Conservation (phyloP, 2,888 invertebrate species). For the Melipona bicolor region DNA sequence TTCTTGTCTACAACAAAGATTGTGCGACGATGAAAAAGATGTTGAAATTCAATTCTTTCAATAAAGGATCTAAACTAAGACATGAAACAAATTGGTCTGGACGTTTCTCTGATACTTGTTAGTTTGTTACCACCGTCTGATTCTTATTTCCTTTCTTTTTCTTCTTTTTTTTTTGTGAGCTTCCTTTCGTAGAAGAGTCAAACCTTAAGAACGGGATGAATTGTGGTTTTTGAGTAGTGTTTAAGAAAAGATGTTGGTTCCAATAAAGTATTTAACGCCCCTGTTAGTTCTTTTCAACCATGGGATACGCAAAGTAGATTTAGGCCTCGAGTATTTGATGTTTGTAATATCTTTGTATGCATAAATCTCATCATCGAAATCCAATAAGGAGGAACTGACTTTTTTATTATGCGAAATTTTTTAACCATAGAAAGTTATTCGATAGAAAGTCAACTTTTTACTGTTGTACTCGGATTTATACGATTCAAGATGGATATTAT, state of each 20-base stretch:
- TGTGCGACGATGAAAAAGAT: not conserved
- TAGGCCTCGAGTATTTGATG: constrained; percentile 9
- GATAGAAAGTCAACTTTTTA: not conserved
- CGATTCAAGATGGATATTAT: too few species aligned
- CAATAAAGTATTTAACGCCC: constrained; percentile 7
- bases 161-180: not conserved
- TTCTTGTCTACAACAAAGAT: not conserved
- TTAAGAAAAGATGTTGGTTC: constrained; percentile 10
- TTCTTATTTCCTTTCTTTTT: not conserved
- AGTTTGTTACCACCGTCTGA: not conserved
- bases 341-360: not conserved
- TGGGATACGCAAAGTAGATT: not conserved
- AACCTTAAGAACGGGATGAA: not conserved
- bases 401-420: not conserved
- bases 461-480: too few species aligned
- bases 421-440: not conserved
- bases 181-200: not conserved
- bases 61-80: not conserved
- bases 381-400: not conserved
- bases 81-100: not conserved
- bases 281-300: not conserved
- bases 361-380: not conserved
- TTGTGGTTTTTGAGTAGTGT: constrained; percentile 25
- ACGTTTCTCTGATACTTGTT: not conserved
- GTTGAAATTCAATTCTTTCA: not conserved